Evolutionary conservation across 2,113 vertebrate species (phyloP).

Genomic region (Nesospiza acunhae): DNA sequence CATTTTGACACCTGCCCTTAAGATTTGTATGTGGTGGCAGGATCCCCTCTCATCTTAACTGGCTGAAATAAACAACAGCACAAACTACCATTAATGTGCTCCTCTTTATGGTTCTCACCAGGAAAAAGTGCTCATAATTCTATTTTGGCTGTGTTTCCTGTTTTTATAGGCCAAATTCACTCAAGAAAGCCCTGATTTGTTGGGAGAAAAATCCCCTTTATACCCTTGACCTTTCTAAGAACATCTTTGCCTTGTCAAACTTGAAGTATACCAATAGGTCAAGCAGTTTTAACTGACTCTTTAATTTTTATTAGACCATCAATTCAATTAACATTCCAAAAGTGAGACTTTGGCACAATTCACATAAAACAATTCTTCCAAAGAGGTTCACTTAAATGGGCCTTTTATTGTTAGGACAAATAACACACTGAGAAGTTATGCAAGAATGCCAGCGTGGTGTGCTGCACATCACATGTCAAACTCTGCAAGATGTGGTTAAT

Average conservation of each 20-base stretch:
- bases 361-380: neutral
- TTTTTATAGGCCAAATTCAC: neutral
- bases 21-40: neutral
- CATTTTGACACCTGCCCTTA: neutral
- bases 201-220: neutral
- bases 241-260: neutral
- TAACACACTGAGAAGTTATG: neutral
- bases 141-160: neutral
- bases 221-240: neutral
- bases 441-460: neutral
- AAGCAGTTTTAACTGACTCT: neutral
- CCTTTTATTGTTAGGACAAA: neutral
- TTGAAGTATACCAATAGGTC: neutral
- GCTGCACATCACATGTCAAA: neutral
- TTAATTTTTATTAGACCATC: neutral
- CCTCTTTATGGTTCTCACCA: neutral
- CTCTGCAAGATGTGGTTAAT: neutral
- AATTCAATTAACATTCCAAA: neutral
- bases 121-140: neutral
- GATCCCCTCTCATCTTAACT: neutral
- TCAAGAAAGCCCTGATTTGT: neutral
- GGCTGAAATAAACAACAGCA: neutral
- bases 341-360: neutral
- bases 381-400: slow-evolving; percentile 11
- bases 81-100: neutral